phyloP scores from a whole-genome alignment of 2,113 vertebrate species.

The Murina feae region DNA sequence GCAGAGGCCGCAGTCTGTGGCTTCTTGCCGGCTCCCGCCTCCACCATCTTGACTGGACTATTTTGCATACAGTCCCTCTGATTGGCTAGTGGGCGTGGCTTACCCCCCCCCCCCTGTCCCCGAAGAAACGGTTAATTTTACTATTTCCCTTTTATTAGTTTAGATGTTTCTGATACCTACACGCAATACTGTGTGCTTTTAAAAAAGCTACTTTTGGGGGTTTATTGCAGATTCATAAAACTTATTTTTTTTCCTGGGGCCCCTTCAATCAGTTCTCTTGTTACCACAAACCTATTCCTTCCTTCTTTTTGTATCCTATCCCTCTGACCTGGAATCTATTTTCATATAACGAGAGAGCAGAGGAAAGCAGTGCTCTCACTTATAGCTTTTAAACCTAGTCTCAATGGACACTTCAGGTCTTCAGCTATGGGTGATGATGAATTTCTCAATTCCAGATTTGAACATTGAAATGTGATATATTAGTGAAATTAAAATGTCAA shows the following conservation, averaged over 20 bases:
- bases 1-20: no score
- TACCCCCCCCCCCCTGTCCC: no score
- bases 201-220: not conserved
- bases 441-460: not conserved
- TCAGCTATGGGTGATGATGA: not conserved
- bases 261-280: not conserved
- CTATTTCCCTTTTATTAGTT: no score
- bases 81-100: no score
- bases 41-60: no score
- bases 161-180: constrained; percentile 2
- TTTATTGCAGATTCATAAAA: not conserved
- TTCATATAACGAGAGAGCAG: not conserved
- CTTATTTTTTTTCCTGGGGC: not conserved
- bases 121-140: no score
- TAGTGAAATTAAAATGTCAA: not conserved
- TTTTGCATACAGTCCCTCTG: no score
- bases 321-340: not conserved
- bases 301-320: not conserved
- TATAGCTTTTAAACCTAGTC: not conserved
- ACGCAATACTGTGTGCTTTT: not conserved
- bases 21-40: no score
- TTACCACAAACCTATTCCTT: not conserved
- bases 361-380: not conserved
- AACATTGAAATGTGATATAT: not conserved
- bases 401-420: not conserved